These are phyloP conservation scores for Drosophila teissieri DNA, from an alignment of 1,140 invertebrate species.

Conservation along the genomic window DNA sequence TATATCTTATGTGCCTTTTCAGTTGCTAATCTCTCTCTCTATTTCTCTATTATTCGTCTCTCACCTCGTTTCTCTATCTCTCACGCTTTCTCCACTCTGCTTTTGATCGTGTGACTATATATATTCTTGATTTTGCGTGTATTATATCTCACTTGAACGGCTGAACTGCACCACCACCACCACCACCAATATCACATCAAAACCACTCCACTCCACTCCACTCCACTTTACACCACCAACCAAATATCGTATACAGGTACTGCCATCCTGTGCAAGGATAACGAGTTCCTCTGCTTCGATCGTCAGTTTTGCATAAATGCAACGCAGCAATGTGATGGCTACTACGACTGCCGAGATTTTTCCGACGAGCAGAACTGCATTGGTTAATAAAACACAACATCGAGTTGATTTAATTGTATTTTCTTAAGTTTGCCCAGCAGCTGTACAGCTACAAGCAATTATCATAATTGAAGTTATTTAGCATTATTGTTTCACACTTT, in stretches of 20 bases:
- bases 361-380: conserved; percentile 96
- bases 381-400: conserved; percentile 74
- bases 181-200: conserved; percentile 5
- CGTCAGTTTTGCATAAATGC: conserved; percentile 88
- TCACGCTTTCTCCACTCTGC: conserved; percentile 27
- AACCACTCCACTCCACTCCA: not conserved
- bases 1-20: conserved; percentile 31
- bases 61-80: conserved; percentile 25
- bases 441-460: too few relatives aligned
- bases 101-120: conserved; percentile 16
- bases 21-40: conserved; percentile 47
- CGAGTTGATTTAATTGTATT: not conserved
- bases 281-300: conserved; percentile 88
- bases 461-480: too few relatives aligned
- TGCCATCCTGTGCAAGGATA: conserved; percentile 84
- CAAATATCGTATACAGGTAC: conserved; percentile 54
- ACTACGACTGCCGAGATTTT: conserved; percentile 95
- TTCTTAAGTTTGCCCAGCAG: conserved; percentile 6
- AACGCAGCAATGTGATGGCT: conserved; percentile 92
- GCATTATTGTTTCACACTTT: too few relatives aligned
- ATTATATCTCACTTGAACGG: conserved; percentile 16
- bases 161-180: conserved; percentile 10
- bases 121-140: conserved; percentile 29
- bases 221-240: not conserved
- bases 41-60: conserved; percentile 30